Percentiles rank a stretch among this genome's conserved stretches.
Evolutionary conservation across 2,113 vertebrate genomes (phyloP).

Genomic region (Brachypteracias leptosomus): DNA sequence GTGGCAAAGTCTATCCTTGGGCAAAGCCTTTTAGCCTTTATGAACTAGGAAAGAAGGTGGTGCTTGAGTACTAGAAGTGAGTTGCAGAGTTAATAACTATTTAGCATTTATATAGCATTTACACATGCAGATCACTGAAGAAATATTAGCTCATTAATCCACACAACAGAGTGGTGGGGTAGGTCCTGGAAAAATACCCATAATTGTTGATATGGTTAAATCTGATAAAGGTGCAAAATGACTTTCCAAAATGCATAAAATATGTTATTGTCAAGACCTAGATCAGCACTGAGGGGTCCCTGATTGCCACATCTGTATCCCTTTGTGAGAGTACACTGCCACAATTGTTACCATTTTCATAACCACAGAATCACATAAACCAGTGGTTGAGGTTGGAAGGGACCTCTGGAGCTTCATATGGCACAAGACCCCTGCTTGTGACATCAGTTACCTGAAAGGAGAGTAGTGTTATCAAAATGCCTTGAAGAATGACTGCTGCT

Average conservation of each 20-base stretch:
- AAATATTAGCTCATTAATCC: background rate
- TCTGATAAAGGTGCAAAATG: background rate
- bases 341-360: background rate
- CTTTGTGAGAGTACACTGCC: background rate
- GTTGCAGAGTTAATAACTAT: background rate
- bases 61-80: background rate
- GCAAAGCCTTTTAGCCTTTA: background rate
- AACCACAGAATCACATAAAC: background rate
- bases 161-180: background rate
- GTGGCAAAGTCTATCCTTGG: background rate
- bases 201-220: background rate
- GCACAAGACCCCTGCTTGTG: background rate
- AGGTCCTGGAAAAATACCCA: background rate
- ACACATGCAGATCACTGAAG: background rate
- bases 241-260: background rate
- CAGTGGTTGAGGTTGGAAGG: background rate
- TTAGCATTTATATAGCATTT: conserved; percentile 30
- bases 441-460: background rate
- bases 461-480: background rate
- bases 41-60: background rate
- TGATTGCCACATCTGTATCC: background rate
- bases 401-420: background rate
- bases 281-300: fast-evolving
- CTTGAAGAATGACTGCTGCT: background rate
- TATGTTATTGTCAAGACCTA: background rate